phyloP scores from a whole-genome alignment of 2,888 invertebrate species.

The Mellilla xanthometata region DNA sequence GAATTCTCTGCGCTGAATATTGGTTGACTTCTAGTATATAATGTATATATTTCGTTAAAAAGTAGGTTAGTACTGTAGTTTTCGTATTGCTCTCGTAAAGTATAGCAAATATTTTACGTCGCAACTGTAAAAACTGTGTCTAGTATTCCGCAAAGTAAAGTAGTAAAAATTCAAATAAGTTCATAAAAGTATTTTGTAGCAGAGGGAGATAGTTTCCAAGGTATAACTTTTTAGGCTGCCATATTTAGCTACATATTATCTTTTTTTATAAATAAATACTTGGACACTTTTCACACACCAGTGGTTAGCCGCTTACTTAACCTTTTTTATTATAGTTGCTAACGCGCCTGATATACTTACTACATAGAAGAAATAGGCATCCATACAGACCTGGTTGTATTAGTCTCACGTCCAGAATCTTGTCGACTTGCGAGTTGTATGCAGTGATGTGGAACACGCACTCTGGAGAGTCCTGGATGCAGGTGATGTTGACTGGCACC shows the following conservation, averaged over 20 bases:
- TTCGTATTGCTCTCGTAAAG: constrained; percentile 48
- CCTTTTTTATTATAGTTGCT: too few relatives aligned
- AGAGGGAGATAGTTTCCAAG: not conserved
- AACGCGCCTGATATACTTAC: too few relatives aligned
- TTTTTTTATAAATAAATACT: too few relatives aligned
- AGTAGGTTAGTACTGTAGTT: constrained; percentile 64
- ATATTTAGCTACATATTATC: too few relatives aligned
- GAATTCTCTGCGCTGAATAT: constrained; percentile 36
- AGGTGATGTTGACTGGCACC: constrained; percentile 99
- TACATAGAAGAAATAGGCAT: not conserved
- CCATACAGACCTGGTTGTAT: constrained; percentile 94
- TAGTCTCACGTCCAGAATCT: constrained; percentile 98
- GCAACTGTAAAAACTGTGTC: constrained; percentile 3
- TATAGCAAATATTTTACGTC: not conserved
- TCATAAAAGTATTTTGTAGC: not conserved
- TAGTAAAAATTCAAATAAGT: not conserved
- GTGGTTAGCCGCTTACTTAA: too few relatives aligned
- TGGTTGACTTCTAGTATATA: constrained; percentile 55
- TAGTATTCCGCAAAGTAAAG: constrained; percentile 1
- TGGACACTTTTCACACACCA: too few relatives aligned
- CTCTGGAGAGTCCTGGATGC: constrained; percentile 97
- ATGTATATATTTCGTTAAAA: constrained; percentile 69
- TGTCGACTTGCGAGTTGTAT: constrained; percentile 99
- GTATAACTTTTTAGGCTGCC: too few relatives aligned
- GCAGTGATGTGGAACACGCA: constrained; percentile 99